A percentile compares a stretch with the other conserved stretches of the same genome.
These are phyloP conservation scores for Alsophila aescularia DNA, from an alignment of 2,888 invertebrate genomes.

Conservation along the genomic window DNA sequence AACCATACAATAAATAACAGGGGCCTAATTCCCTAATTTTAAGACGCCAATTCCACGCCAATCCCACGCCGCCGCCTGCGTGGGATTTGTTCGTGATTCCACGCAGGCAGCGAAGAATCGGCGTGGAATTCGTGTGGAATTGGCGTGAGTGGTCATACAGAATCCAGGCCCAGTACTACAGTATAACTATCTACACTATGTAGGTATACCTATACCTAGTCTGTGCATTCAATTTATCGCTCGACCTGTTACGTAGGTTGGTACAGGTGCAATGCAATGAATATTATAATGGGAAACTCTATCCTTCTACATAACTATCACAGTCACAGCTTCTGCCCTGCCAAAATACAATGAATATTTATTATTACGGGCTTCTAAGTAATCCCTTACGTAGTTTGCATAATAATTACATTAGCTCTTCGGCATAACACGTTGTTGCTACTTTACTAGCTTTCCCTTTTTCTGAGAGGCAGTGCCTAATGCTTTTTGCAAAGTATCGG, in stretches of 20 bases:
- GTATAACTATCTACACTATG: too few relatives aligned
- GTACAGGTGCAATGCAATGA: not conserved
- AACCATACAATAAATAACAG: too few relatives aligned
- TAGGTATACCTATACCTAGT: too few relatives aligned
- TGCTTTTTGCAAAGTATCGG: constrained; percentile 1
- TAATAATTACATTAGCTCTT: constrained; percentile 6
- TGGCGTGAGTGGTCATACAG: too few relatives aligned
- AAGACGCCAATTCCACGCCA: too few relatives aligned
- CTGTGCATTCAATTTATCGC: not conserved
- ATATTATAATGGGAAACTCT: constrained; percentile 17
- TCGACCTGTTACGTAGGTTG: constrained; percentile 1
- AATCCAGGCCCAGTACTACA: too few relatives aligned
- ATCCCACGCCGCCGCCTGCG: too few relatives aligned
- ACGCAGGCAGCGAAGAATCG: too few relatives aligned
- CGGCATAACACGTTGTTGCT: not conserved
- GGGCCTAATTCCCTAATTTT: too few relatives aligned
- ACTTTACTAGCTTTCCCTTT: too few relatives aligned
- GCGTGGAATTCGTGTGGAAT: too few relatives aligned
- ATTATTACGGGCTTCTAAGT: constrained; percentile 12
- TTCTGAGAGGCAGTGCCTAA: not conserved
- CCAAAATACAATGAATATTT: constrained; percentile 27
- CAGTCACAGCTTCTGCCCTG: constrained; percentile 14
- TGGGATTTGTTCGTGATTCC: too few relatives aligned
- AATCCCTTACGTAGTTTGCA: constrained; percentile 23
- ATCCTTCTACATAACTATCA: constrained; percentile 1